phyloP scores from a whole-genome alignment of 1,140 invertebrate genomes.

The Caerostris darwini region DNA sequence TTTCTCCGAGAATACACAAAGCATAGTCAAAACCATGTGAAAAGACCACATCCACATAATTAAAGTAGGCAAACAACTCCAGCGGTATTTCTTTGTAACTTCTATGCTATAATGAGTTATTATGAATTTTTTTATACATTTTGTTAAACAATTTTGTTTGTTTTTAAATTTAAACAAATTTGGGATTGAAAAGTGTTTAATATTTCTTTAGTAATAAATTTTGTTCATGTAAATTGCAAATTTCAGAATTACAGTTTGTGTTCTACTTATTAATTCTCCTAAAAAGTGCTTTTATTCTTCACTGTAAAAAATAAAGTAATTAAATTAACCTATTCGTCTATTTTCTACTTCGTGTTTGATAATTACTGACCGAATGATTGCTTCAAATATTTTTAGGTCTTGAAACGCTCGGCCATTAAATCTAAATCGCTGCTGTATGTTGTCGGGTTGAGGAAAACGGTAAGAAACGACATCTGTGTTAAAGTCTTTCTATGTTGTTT shows the following conservation, averaged over 20 bases:
- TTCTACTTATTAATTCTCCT: no score
- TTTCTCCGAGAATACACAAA: slow-evolving; percentile 10
- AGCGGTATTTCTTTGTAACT: slow-evolving; percentile 33
- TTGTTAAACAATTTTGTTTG: no score
- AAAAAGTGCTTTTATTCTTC: not conserved
- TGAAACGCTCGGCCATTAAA: not conserved
- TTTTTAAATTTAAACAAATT: no score
- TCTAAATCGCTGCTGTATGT: not conserved
- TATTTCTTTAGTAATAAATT: no score
- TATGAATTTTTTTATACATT: no score
- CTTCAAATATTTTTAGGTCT: slow-evolving; percentile 2
- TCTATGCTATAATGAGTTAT: no score
- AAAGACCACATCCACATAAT: slow-evolving; percentile 43
- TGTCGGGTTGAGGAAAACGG: not conserved
- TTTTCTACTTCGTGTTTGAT: slow-evolving; percentile 3
- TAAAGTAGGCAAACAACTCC: slow-evolving; percentile 28
- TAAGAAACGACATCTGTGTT: slow-evolving; percentile 14
- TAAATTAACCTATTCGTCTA: not conserved
- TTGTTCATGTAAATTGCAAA: no score
- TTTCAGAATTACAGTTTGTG: no score
- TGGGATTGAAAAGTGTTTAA: no score
- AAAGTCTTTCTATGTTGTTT: not conserved
- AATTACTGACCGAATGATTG: not conserved
- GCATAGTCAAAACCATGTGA: slow-evolving; percentile 33
- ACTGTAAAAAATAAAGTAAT: not conserved